A percentile compares a stretch with the other conserved stretches of the same genome.
Conservation (phyloP, 2,113 vertebrate genomes). For the Petaurus breviceps region DNA sequence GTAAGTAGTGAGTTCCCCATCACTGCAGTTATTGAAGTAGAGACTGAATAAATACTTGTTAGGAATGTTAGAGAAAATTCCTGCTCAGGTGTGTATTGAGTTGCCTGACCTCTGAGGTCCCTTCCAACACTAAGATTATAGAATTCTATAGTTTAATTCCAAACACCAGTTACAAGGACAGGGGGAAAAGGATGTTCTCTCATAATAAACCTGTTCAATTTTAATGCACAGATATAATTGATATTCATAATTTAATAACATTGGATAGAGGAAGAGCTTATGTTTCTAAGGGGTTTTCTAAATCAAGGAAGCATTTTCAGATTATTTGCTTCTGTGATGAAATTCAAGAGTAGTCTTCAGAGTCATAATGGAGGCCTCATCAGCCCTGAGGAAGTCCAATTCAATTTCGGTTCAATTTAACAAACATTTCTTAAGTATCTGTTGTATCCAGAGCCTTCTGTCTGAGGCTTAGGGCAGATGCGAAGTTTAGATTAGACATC, state of each 20-base stretch:
- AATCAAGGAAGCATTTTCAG: background rate
- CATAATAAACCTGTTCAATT: background rate
- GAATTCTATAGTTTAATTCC: background rate
- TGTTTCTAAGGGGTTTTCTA: background rate
- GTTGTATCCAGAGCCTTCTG: background rate
- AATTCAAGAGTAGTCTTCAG: slow-evolving; percentile 8
- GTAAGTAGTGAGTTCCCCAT: background rate
- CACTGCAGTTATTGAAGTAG: background rate
- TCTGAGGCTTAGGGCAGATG: background rate
- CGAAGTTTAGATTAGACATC: background rate
- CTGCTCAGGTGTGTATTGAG: background rate
- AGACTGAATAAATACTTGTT: background rate
- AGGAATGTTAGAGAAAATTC: background rate
- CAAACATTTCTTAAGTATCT: background rate
- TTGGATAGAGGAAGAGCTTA: background rate
- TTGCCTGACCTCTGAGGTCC: background rate
- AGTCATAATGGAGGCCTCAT: slow-evolving; percentile 30
- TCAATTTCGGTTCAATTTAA: background rate
- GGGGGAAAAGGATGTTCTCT: background rate
- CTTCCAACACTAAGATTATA: background rate
- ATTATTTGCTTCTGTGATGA: slow-evolving; percentile 16
- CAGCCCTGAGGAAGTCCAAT: background rate
- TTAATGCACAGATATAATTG: background rate
- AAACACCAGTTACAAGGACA: background rate
- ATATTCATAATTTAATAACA: background rate